Evolutionary conservation across 1,140 invertebrate genomes (phyloP).

Genomic region (Drosophila cardini): DNA sequence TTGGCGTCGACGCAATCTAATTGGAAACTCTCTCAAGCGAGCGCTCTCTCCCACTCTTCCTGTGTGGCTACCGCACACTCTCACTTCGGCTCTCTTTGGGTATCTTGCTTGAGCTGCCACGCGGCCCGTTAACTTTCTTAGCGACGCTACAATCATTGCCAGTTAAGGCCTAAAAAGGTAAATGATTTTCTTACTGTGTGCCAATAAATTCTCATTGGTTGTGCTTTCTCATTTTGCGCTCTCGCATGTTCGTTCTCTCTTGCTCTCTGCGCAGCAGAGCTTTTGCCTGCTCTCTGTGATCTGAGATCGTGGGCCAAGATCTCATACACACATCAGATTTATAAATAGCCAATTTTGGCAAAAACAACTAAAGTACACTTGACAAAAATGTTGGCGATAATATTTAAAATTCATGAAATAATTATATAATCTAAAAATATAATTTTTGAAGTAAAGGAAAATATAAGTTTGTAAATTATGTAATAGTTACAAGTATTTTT

Average conservation of each 20-base stretch:
- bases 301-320: conserved; percentile 47
- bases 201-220: conserved; percentile 24
- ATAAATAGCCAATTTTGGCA: conserved; percentile 66
- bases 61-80: too few relatives aligned
- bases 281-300: conserved; percentile 16
- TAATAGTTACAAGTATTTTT: too few relatives aligned
- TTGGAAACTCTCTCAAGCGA: background rate
- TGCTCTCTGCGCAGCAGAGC: background rate
- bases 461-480: too few relatives aligned
- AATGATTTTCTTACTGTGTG: conserved; percentile 28
- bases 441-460: too few relatives aligned
- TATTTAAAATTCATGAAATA: too few relatives aligned
- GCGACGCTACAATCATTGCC: conserved; percentile 26
- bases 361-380: conserved; percentile 33
- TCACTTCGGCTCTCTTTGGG: background rate
- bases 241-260: conserved; percentile 2
- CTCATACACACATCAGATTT: conserved; percentile 75
- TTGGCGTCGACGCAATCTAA: conserved; percentile 35
- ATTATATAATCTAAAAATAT: too few relatives aligned
- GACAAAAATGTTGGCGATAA: too few relatives aligned
- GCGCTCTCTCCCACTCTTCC: background rate
- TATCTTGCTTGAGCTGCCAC: conserved; percentile 23
- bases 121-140: conserved; percentile 39
- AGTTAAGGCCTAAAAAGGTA: conserved; percentile 46
- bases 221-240: background rate